These are phyloP conservation scores for Erinaceus europaeus DNA, from an alignment of 2,113 vertebrate species.

Conservation along the genomic window DNA sequence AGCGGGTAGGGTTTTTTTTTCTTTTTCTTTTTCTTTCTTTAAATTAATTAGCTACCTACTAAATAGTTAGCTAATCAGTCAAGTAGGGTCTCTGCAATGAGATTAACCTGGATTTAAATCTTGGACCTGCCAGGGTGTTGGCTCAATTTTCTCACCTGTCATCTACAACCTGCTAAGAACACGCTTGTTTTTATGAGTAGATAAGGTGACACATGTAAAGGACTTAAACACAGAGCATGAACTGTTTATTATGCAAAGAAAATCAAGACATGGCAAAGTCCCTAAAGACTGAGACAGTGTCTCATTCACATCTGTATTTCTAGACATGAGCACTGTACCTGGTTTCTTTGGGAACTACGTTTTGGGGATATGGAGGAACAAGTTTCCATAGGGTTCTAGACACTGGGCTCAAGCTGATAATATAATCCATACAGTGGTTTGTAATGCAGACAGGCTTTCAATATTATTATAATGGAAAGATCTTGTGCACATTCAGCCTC, in stretches of 20 bases:
- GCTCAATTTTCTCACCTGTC: constrained; percentile 1
- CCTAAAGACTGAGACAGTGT: background rate
- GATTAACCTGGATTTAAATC: background rate
- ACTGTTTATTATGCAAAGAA: background rate
- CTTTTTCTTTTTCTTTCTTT: no score
- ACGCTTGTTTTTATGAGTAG: background rate
- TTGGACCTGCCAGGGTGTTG: background rate
- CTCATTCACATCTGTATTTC: background rate
- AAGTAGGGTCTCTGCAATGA: background rate
- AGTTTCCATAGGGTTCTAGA: background rate
- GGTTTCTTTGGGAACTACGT: background rate
- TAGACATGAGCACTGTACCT: background rate
- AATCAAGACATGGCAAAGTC: background rate
- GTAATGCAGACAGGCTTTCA: background rate
- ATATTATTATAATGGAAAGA: background rate
- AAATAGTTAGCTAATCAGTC: no score
- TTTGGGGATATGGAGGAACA: background rate
- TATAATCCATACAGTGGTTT: background rate
- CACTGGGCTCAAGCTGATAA: background rate
- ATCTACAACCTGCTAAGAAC: background rate
- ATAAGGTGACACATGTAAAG: background rate
- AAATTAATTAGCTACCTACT: no score
- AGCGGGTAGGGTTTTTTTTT: no score
- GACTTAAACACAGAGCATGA: background rate
- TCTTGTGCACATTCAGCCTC: background rate